These are phyloP conservation scores for Hyppa rectilinea DNA, from an alignment of 2,888 invertebrate genomes.

Conservation along the genomic window DNA sequence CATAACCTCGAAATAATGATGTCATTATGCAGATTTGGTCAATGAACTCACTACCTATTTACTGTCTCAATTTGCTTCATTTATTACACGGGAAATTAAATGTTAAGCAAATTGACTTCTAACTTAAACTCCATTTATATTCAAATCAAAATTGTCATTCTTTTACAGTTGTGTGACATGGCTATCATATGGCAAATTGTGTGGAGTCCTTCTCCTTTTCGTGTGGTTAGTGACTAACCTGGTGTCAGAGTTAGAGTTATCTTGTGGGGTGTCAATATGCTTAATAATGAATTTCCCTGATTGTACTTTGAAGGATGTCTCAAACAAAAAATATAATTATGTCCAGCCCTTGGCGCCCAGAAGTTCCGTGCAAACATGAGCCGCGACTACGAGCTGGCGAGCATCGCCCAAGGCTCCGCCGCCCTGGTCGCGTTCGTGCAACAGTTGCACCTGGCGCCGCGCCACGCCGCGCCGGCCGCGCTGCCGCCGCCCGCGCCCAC, in stretches of 20 bases:
- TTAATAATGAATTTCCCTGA: too few species aligned
- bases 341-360: slow-evolving; percentile 92
- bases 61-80: background rate
- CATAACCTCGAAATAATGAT: background rate
- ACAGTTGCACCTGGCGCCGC: slow-evolving; percentile 92
- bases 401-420: slow-evolving; percentile 94
- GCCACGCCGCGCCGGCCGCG: slow-evolving; percentile 73
- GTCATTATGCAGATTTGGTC: slow-evolving; percentile 22
- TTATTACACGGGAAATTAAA: too few species aligned
- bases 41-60: slow-evolving; percentile 19
- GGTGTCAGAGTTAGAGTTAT: too few species aligned
- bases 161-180: too few species aligned
- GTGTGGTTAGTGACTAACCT: too few species aligned
- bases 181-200: too few species aligned
- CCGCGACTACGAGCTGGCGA: slow-evolving; percentile 93
- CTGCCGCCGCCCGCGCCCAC: slow-evolving; percentile 77
- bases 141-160: too few species aligned
- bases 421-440: slow-evolving; percentile 94
- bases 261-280: too few species aligned
- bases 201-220: too few species aligned
- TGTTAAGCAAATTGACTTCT: too few species aligned
- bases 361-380: slow-evolving; percentile 95
- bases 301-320: too few species aligned
- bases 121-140: too few species aligned
- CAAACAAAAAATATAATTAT: background rate